Evolutionary conservation across 2,888 invertebrate species (phyloP), one percentile per base, ranked within the genome.

Genomic region (Zaprionus lineosus): DNA sequence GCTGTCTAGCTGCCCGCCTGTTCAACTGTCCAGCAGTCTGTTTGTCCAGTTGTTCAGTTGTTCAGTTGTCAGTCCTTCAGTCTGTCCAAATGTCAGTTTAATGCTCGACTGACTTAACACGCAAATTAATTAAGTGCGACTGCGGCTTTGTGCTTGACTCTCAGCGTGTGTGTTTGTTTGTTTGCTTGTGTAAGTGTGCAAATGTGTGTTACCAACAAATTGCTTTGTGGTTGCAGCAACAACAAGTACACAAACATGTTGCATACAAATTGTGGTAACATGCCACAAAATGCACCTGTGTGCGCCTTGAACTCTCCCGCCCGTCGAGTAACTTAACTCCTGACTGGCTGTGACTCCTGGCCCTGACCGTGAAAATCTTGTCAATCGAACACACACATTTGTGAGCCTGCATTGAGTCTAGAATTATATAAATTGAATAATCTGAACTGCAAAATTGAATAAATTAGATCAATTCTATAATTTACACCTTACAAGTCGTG

Each of bases 41-140:
- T n/a, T n/a, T n/a, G n/a, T n/a, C n/a, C n/a, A n/a, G n/a, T n/a
- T n/a, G n/a, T 51, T 16, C 2, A 16, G 33, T 11, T n/a, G 12
- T 11, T 15, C 40, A 18, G 41, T 46, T 31, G 39, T 61, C 71
- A 6, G 50, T 60, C 53, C 40, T 19, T 41, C 48, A 18, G 56
- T 52, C 39, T 51, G 71, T 61, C 43, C 48, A 57, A 50, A 37
- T 63, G 69, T 66, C 74, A 63, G 56, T 64, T 73, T 61, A 64
- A 62, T 70, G 76, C 63, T 57, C 61, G 58, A 60, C 61, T 74
- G 73, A 68, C 61, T 73, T 58, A 66, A 60, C 78, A 70, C 44
- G 75, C 73, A 67, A 75, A 73, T 78, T 78, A 75, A 78, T 70
- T 76, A 74, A 68, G 44, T 67, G 71, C 57, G 65, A 65, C 56